phyloP scores from a whole-genome alignment of 1,140 invertebrate genomes.

The Stegodyphus mimosarum region DNA sequence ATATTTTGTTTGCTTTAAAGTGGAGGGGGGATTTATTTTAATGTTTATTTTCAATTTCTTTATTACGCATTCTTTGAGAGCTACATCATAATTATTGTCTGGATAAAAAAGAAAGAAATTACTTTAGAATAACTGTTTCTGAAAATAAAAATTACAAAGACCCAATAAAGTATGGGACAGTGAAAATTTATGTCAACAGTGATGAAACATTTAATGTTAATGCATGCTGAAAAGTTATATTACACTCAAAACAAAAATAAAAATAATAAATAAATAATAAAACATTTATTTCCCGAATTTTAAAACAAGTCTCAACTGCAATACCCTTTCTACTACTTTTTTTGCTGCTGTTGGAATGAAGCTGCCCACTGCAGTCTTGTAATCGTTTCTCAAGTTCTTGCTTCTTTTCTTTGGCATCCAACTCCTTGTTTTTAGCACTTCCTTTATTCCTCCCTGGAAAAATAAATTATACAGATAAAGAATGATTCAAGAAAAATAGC shows the following conservation, averaged over 20 bases:
- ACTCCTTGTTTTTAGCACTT: conserved; percentile 92
- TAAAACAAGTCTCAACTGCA: background rate
- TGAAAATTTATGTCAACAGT: background rate
- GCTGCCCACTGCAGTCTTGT: conserved; percentile 89
- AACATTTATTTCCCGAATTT: background rate
- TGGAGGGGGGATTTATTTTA: too few species aligned
- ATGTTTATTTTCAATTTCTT: too few species aligned
- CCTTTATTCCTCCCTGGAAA: conserved; percentile 41
- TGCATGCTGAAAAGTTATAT: background rate
- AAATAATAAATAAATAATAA: background rate
- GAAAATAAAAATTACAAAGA: too few species aligned
- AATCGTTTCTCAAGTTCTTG: conserved; percentile 93
- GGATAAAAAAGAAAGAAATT: too few species aligned
- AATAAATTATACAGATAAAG: background rate
- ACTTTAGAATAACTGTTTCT: too few species aligned
- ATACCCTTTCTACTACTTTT: conserved; percentile 70
- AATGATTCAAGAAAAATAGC: too few species aligned
- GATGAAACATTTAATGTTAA: background rate
- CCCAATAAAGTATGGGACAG: background rate
- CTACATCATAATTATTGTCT: too few species aligned
- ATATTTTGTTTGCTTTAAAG: too few species aligned
- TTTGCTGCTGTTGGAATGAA: conserved; percentile 76
- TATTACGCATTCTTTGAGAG: too few species aligned
- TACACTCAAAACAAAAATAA: background rate
- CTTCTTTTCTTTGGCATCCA: conserved; percentile 94